Evolutionary conservation across 2,797 vertebrate species (phyloP).

Genomic region (Austrolebias charrua): DNA sequence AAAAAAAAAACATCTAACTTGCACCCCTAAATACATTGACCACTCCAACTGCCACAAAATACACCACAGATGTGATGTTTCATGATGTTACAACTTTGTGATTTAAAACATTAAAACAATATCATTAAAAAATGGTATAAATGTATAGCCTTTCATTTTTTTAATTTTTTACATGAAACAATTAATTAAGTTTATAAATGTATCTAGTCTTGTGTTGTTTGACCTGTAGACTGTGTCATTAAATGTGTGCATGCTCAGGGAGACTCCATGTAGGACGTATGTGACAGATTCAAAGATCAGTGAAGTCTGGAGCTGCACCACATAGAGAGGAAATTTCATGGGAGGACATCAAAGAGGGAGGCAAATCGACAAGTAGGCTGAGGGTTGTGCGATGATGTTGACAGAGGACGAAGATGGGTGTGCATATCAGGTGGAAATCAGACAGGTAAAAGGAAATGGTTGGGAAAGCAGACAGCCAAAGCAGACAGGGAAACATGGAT

Average conservation of each 20-base stretch:
- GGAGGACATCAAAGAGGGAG: background rate
- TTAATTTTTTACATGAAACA: no score
- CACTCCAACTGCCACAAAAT: no score
- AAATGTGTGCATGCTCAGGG: slow-evolving; percentile 1
- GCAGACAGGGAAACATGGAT: slow-evolving; percentile 29
- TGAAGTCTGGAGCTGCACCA: slow-evolving; percentile 28
- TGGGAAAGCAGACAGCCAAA: slow-evolving; percentile 40
- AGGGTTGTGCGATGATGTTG: slow-evolving; percentile 29
- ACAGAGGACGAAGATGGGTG: slow-evolving; percentile 31
- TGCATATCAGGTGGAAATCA: slow-evolving; percentile 15
- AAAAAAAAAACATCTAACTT: no score
- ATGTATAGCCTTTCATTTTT: no score
- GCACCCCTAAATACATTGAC: no score
- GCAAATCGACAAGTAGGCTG: slow-evolving; percentile 21
- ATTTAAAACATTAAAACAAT: no score
- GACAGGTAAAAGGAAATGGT: slow-evolving; percentile 43
- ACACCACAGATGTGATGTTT: no score
- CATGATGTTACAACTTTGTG: no score
- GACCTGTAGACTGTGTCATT: background rate
- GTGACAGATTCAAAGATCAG: slow-evolving; percentile 50
- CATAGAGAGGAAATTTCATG: slow-evolving; percentile 11
- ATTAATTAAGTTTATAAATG: no score
- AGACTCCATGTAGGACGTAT: slow-evolving; percentile 38
- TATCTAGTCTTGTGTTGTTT: slow-evolving; percentile 17
- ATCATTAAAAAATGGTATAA: no score